These are phyloP conservation scores for Mylabris sibirica DNA, from an alignment of 2,888 invertebrate genomes.

Conservation along the genomic window DNA sequence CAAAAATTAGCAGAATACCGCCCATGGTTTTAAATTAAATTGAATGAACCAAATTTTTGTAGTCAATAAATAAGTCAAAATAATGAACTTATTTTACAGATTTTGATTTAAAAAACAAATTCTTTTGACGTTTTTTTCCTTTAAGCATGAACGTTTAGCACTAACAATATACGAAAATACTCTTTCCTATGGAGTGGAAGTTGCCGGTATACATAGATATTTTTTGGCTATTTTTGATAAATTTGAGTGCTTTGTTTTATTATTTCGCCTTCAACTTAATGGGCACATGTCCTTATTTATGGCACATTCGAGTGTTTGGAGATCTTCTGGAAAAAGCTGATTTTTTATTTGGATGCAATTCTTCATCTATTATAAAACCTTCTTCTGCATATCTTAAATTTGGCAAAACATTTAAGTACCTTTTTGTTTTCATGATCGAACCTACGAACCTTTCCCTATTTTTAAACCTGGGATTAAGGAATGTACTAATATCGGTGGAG, in stretches of 20 bases:
- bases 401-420: slow-evolving; percentile 11
- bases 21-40: background rate
- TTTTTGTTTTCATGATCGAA: slow-evolving; percentile 22
- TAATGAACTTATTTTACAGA: background rate
- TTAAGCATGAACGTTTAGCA: slow-evolving; percentile 19
- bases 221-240: slow-evolving; percentile 16
- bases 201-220: slow-evolving; percentile 26
- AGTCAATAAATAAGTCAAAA: background rate
- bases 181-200: slow-evolving; percentile 22
- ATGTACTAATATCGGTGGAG: slow-evolving; percentile 27
- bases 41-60: background rate
- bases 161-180: slow-evolving; percentile 21
- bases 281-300: slow-evolving; percentile 17
- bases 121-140: slow-evolving; percentile 18
- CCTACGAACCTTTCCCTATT: slow-evolving; percentile 29
- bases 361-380: slow-evolving; percentile 14
- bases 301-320: slow-evolving; percentile 14
- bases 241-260: slow-evolving; percentile 14
- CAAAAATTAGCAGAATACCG: no score
- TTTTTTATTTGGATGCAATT: slow-evolving; percentile 25
- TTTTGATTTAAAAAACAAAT: slow-evolving; percentile 16
- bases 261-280: slow-evolving; percentile 18
- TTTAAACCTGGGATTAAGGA: slow-evolving; percentile 32
- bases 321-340: slow-evolving; percentile 28
- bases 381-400: slow-evolving; percentile 14